These are phyloP conservation scores for Archilochus colubris DNA, from an alignment of 2,113 vertebrate species.

Conservation along the genomic window DNA sequence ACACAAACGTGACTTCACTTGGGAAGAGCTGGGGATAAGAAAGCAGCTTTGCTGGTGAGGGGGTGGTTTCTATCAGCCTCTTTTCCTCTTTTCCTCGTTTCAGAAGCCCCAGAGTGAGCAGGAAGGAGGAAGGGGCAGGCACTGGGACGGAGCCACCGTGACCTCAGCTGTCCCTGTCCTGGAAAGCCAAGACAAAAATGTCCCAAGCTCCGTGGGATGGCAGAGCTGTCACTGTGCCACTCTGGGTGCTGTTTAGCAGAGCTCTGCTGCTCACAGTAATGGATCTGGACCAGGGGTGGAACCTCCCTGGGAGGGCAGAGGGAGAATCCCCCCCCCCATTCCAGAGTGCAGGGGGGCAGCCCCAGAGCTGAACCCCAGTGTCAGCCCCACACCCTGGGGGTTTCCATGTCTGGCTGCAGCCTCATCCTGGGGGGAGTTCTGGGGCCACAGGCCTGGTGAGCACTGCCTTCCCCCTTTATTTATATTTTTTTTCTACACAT, in stretches of 20 bases:
- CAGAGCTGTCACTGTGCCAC: neutral
- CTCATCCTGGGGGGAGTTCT: neutral
- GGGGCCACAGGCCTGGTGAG: neutral
- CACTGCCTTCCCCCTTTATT: neutral
- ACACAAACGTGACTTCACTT: neutral
- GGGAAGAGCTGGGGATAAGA: neutral
- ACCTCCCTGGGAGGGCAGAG: too few species aligned
- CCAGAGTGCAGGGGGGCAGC: too few species aligned
- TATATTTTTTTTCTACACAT: too few species aligned
- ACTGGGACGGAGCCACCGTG: neutral
- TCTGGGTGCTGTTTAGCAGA: neutral
- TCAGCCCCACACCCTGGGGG: too few species aligned
- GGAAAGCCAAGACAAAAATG: neutral
- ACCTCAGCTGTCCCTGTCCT: neutral
- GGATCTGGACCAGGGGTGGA: neutral
- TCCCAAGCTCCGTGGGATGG: neutral
- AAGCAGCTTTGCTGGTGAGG: neutral
- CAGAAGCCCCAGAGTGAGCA: neutral
- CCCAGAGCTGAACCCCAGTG: too few species aligned
- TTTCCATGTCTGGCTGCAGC: neutral
- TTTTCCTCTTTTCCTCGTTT: neutral
- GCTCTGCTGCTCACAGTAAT: neutral
- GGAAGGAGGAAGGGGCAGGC: neutral
- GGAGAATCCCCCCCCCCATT: too few species aligned
- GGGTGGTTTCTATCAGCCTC: neutral